A percentile compares a stretch with the other conserved stretches of the same genome.
phyloP scores from a whole-genome alignment of 1,140 invertebrate species.

The Ostrea denselamellosa region DNA sequence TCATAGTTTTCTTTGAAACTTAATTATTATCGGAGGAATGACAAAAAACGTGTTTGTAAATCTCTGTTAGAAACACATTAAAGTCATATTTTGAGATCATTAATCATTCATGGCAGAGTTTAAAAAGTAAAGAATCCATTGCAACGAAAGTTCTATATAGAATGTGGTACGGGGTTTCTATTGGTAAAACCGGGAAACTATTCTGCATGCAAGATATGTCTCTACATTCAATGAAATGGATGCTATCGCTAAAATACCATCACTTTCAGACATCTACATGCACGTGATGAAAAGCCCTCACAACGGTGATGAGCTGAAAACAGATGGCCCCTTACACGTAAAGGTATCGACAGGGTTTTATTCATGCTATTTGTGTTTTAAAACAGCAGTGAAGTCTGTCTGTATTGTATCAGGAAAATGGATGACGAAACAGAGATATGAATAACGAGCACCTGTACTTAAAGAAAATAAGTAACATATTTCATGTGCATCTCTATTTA shows the following conservation, averaged over 20 bases:
- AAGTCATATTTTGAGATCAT: conserved; percentile 24
- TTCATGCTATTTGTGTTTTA: not conserved
- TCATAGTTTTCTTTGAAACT: not conserved
- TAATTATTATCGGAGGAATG: not conserved
- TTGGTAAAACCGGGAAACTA: not conserved
- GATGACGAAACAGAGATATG: not conserved
- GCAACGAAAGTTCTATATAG: not conserved
- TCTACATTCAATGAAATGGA: not conserved
- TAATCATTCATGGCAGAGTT: conserved; percentile 3
- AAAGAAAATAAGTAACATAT: not conserved
- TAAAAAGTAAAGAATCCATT: not conserved
- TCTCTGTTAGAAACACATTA: not conserved
- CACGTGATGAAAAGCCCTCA: conserved; percentile 16
- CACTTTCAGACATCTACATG: conserved; percentile 26
- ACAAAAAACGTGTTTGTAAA: not conserved
- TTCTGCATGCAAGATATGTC: conserved; percentile 21
- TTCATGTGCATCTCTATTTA: too few species aligned
- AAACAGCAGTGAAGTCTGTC: not conserved
- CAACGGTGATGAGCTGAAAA: not conserved
- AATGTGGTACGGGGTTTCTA: not conserved
- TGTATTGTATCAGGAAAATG: not conserved
- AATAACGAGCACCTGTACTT: conserved; percentile 21
- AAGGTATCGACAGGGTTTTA: not conserved
- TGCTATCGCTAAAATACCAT: conserved; percentile 28
- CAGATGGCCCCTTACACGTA: not conserved